A percentile compares a stretch with the other conserved stretches of the same genome.
Conservation (phyloP, 2,113 vertebrate species). For the human (Homo sapiens) region DNA sequence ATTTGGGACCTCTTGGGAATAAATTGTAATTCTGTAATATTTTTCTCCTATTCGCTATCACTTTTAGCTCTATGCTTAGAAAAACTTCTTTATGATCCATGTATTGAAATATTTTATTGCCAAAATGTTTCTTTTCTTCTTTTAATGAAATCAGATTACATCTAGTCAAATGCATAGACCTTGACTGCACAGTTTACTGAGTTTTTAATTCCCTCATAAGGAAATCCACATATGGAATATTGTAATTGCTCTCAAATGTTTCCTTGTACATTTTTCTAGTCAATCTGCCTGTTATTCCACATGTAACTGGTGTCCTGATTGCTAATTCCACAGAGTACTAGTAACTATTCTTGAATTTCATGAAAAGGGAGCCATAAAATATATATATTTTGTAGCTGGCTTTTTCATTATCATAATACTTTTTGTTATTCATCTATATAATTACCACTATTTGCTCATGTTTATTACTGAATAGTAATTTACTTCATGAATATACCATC, state of each 20-base stretch:
- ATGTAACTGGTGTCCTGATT: background rate
- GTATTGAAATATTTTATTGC: background rate
- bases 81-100: background rate
- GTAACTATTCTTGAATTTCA: background rate
- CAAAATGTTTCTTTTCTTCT: background rate
- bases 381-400: background rate
- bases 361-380: background rate
- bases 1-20: background rate
- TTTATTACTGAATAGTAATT: background rate
- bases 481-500: background rate
- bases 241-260: background rate
- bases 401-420: background rate
- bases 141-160: background rate
- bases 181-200: background rate
- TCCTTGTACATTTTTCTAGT: background rate
- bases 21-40: background rate
- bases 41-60: background rate
- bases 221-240: background rate
- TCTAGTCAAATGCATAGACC: background rate
- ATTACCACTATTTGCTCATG: background rate
- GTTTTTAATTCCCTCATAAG: background rate
- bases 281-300: background rate
- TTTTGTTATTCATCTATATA: background rate
- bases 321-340: background rate
- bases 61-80: background rate